These are phyloP conservation scores for Sorex fumeus DNA, from an alignment of 2,113 vertebrate genomes.

Conservation along the genomic window DNA sequence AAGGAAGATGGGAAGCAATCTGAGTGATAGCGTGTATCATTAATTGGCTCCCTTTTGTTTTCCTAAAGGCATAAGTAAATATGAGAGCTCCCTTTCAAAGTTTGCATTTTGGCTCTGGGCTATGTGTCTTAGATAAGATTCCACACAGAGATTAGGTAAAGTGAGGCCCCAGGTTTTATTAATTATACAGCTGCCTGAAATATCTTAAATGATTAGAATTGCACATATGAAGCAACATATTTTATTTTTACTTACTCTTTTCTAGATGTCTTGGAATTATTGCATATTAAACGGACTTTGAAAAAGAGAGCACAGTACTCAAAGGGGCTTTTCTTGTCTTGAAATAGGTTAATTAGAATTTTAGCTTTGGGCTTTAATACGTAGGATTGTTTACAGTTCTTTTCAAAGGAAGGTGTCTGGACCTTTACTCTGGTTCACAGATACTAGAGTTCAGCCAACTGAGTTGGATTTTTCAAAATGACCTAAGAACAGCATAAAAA, in stretches of 20 bases:
- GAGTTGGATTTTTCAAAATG: neutral
- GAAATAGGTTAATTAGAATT: conserved; percentile 62
- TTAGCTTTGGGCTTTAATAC: conserved; percentile 52
- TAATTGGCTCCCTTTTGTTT: conserved; percentile 26
- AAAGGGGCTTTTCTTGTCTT: neutral
- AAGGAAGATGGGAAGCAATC: neutral
- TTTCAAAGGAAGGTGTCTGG: neutral
- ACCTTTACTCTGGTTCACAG: conserved; percentile 36
- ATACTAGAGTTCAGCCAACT: neutral
- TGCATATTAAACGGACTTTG: conserved; percentile 58
- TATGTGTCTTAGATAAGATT: conserved; percentile 56
- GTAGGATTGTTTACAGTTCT: conserved; percentile 7
- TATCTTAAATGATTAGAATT: conserved; percentile 4
- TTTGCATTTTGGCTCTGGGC: neutral
- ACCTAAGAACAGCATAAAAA: neutral
- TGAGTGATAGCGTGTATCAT: neutral
- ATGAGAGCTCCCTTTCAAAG: neutral
- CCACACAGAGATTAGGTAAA: neutral
- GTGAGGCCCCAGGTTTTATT: neutral
- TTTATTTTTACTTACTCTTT: conserved; percentile 65
- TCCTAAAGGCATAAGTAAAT: conserved; percentile 29
- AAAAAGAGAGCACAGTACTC: neutral
- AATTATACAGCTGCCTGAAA: neutral
- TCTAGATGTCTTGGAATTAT: conserved; percentile 25
- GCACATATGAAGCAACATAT: neutral